Evolutionary conservation across 2,797 vertebrate species (phyloP), one percentile per base, ranked within the genome.

Genomic region (Sebastes vulpes): DNA sequence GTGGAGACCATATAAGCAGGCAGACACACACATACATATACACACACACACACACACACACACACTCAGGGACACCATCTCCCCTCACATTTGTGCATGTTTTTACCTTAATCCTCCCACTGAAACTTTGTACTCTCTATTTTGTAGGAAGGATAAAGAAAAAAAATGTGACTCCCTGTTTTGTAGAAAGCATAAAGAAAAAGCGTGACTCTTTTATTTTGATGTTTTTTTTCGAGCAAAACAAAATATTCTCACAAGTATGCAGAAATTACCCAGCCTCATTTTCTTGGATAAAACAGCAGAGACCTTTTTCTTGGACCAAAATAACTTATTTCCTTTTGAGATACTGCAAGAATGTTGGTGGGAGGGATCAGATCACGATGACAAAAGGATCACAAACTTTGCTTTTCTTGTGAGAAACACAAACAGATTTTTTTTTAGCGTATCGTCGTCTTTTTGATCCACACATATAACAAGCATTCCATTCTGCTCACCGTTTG

Each of bases 1-100:
- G 96, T 96, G 59, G 96, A 97, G 87, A 95, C 94, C 84, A 96
- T 96, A 86, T 96, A 94, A 70, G 59, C 63, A 81, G 69, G 18
- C 57, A n/a, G 58, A 82, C 18, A 65, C 60, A 72, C 68, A 76
- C 46, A 56, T 35, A 73, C 70, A 77, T 70, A 80, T 2, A 26
- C 50, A 60, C 32, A 77, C 25, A 61, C 58, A 83, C 53, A 78
- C 54, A 69, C 48, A 75, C 72, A 54, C 59, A 64, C 46, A 60
- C 28, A 79, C 81, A 81, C 94, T 94, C 94, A 95, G 93, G 94
- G 90, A 92, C 81, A 79, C 77, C 74, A 81, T 90, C 82, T 87
- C 82, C 86, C 87, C 83, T 86, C 64, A 83, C 42, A 14, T 80
- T 86, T 85, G 73, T 82, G 79, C 83, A 75, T 91, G 81, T 75